These are phyloP conservation scores for Acanthaster planci DNA, from an alignment of 35 echinoderm and acorn worm species.

Conservation along the genomic window DNA sequence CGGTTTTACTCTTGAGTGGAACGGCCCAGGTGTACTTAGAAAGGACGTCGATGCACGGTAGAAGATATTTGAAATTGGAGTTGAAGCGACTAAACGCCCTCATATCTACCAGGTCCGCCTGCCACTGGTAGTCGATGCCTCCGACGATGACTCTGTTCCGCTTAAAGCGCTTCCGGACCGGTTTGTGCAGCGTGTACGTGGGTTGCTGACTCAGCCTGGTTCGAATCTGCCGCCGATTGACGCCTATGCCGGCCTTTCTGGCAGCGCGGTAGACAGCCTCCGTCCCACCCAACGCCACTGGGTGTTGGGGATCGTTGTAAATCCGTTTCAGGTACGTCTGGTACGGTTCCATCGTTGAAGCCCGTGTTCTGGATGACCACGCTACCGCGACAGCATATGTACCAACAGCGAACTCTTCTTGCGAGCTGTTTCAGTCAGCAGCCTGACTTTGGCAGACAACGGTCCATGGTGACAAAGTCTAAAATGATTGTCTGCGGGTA, in stretches of 20 bases:
- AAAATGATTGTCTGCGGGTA: background rate
- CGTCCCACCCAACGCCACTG: slow-evolving; percentile 52
- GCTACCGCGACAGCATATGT: slow-evolving; percentile 35
- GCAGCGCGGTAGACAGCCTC: slow-evolving; percentile 41
- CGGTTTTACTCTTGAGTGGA: slow-evolving; percentile 53
- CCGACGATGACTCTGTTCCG: slow-evolving; percentile 57
- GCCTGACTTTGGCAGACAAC: slow-evolving; percentile 19
- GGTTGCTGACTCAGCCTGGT: slow-evolving; percentile 27
- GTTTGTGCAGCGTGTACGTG: slow-evolving; percentile 58
- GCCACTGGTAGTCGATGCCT: slow-evolving; percentile 68
- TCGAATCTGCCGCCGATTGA: slow-evolving; percentile 10
- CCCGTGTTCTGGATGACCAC: slow-evolving; percentile 29
- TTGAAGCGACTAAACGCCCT: slow-evolving; percentile 27
- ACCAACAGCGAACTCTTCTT: slow-evolving; percentile 10
- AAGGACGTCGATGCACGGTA: slow-evolving; percentile 65
- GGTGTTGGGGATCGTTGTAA: slow-evolving; percentile 51
- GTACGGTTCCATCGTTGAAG: slow-evolving; percentile 8
- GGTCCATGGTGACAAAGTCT: slow-evolving; percentile 29
- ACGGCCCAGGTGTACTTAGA: slow-evolving; percentile 69
- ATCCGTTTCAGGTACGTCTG: slow-evolving; percentile 27
- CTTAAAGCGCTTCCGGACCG: slow-evolving; percentile 30
- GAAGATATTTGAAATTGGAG: slow-evolving; percentile 42
- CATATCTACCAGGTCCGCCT: slow-evolving; percentile 65
- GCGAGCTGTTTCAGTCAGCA: background rate
- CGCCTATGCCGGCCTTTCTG: background rate